phyloP scores from a whole-genome alignment of 2,888 invertebrate species.

The Gasteruption jaculator region DNA sequence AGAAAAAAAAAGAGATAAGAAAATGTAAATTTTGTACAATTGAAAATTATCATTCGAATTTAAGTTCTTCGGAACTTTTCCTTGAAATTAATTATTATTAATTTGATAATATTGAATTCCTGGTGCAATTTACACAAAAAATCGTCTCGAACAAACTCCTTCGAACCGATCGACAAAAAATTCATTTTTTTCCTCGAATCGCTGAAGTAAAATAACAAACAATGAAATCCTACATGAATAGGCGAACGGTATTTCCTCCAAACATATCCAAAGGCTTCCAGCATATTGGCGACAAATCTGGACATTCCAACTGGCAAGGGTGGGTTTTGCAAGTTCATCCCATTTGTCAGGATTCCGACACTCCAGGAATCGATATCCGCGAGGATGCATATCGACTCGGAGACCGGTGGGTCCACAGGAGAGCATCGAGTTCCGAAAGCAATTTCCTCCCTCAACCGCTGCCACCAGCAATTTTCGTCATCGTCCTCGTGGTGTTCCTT shows the following conservation, averaged over 20 bases:
- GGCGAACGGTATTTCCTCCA: conserved; percentile 69
- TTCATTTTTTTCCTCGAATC: no score
- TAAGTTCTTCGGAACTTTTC: no score
- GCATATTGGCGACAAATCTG: conserved; percentile 75
- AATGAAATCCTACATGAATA: conserved; percentile 75
- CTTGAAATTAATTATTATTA: no score
- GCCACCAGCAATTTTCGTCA: conserved; percentile 35
- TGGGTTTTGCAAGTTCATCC: conserved; percentile 37
- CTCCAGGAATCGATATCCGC: conserved; percentile 80
- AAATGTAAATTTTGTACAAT: conserved; percentile 1
- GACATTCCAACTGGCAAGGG: conserved; percentile 69
- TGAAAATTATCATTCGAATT: no score
- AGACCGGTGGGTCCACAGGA: conserved; percentile 64
- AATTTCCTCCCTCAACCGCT: conserved; percentile 41
- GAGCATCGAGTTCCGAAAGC: conserved; percentile 40
- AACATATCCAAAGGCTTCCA: conserved; percentile 77
- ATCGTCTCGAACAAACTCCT: no score
- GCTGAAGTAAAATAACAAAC: no score
- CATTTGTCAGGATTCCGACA: conserved; percentile 46
- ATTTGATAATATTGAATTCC: no score
- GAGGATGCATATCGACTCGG: conserved; percentile 78
- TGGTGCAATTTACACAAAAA: no score
- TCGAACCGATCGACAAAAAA: no score
- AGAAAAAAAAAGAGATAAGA: conserved; percentile 31
- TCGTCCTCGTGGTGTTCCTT: conserved; percentile 1